Percentiles rank a stretch among this genome's conserved stretches.
Conservation (phyloP, 1,140 invertebrate species). For the Heliconius nattereri region DNA sequence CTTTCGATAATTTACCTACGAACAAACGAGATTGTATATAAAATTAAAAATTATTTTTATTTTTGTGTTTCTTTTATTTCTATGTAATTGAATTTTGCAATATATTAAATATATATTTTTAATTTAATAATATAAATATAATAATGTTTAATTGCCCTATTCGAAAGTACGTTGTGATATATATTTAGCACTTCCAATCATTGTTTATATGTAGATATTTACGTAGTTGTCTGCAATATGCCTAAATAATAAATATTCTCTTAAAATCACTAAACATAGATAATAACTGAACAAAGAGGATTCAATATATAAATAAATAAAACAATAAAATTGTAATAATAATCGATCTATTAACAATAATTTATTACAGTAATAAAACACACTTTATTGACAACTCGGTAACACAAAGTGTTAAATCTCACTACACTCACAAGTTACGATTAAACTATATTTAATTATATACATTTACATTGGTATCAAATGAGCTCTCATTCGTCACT, state of each 20-base stretch:
- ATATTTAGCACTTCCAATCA: too few relatives aligned
- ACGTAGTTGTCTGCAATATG: too few relatives aligned
- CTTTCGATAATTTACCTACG: too few relatives aligned
- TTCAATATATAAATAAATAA: constrained; percentile 45
- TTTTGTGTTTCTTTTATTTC: too few relatives aligned
- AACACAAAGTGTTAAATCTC: constrained; percentile 62
- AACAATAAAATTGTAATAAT: constrained; percentile 59
- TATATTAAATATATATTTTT: too few relatives aligned
- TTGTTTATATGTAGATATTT: too few relatives aligned
- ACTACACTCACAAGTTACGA: constrained; percentile 54
- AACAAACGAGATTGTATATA: too few relatives aligned
- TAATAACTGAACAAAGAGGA: not conserved
- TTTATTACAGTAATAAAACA: constrained; percentile 77
- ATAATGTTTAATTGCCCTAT: too few relatives aligned
- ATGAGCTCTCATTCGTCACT: constrained; percentile 45
- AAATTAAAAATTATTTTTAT: too few relatives aligned
- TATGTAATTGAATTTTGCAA: too few relatives aligned
- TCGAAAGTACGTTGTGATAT: too few relatives aligned
- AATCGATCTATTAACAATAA: constrained; percentile 79
- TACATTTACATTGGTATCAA: constrained; percentile 65
- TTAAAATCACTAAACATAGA: not conserved
- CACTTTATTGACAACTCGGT: constrained; percentile 63
- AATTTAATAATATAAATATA: too few relatives aligned
- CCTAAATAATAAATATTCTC: not conserved
- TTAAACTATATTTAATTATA: constrained; percentile 53